These are phyloP conservation scores for Rhyacophila evoluta DNA, from an alignment of 2,888 invertebrate species.

Conservation along the genomic window DNA sequence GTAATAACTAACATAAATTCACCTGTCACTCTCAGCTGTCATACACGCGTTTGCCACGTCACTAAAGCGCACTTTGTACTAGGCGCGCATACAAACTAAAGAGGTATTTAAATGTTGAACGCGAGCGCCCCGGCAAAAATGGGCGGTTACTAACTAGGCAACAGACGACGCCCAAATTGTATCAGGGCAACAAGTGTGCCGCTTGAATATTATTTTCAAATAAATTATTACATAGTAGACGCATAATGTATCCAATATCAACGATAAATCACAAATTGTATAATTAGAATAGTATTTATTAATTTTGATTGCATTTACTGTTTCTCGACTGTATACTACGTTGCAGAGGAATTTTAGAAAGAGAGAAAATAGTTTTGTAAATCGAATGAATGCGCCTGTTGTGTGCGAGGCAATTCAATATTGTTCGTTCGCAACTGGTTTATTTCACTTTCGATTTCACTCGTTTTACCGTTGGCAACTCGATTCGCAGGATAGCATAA, in stretches of 20 bases:
- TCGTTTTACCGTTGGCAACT: constrained; percentile 50
- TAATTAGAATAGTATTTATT: too few relatives aligned
- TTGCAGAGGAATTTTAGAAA: too few relatives aligned
- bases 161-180: constrained; percentile 6
- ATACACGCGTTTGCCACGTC: constrained; percentile 50
- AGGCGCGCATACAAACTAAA: constrained; percentile 31
- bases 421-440: too few relatives aligned
- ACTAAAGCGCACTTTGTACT: constrained; percentile 48
- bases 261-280: too few relatives aligned
- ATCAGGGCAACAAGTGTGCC: background rate
- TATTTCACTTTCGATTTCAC: constrained; percentile 43
- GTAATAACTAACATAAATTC: too few relatives aligned
- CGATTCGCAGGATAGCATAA: constrained; percentile 26
- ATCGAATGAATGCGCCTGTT: too few relatives aligned
- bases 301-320: too few relatives aligned
- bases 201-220: background rate
- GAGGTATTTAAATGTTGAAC: background rate
- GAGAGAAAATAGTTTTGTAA: too few relatives aligned
- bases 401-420: too few relatives aligned
- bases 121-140: background rate
- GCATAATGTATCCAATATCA: too few relatives aligned
- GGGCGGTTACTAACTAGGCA: background rate
- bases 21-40: constrained; percentile 49
- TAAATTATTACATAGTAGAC: too few relatives aligned
- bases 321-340: too few relatives aligned